Evolutionary conservation across 1,140 invertebrate species (phyloP), one percentile per base, ranked within the genome.

Genomic region (Acromyrmex heyeri): DNA sequence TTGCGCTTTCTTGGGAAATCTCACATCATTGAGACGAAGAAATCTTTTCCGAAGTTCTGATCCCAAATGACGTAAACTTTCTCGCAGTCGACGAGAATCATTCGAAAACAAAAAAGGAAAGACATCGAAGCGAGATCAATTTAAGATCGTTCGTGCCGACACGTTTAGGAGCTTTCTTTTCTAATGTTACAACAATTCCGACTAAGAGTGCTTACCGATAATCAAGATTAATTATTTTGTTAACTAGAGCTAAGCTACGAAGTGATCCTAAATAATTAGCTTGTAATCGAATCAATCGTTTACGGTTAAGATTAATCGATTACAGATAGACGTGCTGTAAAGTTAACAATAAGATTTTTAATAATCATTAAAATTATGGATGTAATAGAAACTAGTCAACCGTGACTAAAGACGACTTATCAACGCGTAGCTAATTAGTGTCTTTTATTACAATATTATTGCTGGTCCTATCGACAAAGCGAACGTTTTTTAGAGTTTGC

Each of bases 201-300:
- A 50, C 38, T 72, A 53, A 72, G 24, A 72, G 12, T 53, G 16
- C 69, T 16, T 72, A 53, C 16, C 8, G 44, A 72, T 72, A 72
- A 50, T 72, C 69, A 38, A 69, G 65, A 69, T 69, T 69, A 27
- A 57, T 73, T 73, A 50, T 55, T 73, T 73, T 72, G 30, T 7
- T 73, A 55, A 73, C 16, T 73, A 72, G 24, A 18, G 24, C 16
- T 69, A 69, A 69, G 38, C 38, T 44, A 8, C 38, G 8, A 38
- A 38, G 38, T 24, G 21, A 48, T 48, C 24, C 14, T 53, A 53
- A 72, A 72, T 53, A 72, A 72, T 53, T 72, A 72, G 38, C 44
- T 50, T 53, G 21, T 50, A 72, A 72, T 53, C 24, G 48, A 72
- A 10, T 69, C 65, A 12, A 73, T 73, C 27, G 18, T 50, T 73